Percentiles rank a stretch among this genome's conserved stretches.
phyloP scores from a whole-genome alignment of 2,888 invertebrate genomes.

The Drymonia ruficornis region DNA sequence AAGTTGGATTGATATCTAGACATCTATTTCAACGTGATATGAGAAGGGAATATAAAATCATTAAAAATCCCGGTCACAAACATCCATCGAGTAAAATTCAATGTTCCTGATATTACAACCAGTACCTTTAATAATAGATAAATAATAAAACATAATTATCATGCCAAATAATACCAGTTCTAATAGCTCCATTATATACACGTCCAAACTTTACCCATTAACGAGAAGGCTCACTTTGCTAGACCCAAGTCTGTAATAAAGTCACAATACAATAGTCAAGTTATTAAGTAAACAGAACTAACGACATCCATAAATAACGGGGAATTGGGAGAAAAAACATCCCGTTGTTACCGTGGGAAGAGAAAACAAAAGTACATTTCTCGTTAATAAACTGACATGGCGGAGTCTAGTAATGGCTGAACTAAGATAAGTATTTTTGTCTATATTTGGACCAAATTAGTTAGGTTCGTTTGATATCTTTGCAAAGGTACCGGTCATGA shows the following conservation, averaged over 20 bases:
- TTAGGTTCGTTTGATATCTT: too few relatives aligned
- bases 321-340: not conserved
- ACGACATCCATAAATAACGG: constrained; percentile 1
- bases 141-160: not conserved
- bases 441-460: too few relatives aligned
- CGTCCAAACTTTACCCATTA: not conserved
- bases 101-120: not conserved
- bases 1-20: too few relatives aligned
- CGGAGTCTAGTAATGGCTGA: not conserved
- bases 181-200: not conserved
- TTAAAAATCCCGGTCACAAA: too few relatives aligned
- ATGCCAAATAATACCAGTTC: not conserved
- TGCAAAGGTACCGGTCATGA: too few relatives aligned
- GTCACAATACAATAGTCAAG: not conserved
- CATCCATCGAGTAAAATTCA: too few relatives aligned
- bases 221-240: not conserved
- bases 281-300: constrained; percentile 1
- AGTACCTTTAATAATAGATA: not conserved
- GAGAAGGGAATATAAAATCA: too few relatives aligned
- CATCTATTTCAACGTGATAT: too few relatives aligned
- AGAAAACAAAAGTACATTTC: constrained; percentile 18
- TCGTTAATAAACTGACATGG: constrained; percentile 21
- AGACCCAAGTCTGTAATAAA: not conserved
- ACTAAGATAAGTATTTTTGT: not conserved
- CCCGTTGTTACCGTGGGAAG: not conserved